These are phyloP conservation scores for Baronia brevicornis DNA, from an alignment of 2,888 invertebrate species.

Conservation along the genomic window DNA sequence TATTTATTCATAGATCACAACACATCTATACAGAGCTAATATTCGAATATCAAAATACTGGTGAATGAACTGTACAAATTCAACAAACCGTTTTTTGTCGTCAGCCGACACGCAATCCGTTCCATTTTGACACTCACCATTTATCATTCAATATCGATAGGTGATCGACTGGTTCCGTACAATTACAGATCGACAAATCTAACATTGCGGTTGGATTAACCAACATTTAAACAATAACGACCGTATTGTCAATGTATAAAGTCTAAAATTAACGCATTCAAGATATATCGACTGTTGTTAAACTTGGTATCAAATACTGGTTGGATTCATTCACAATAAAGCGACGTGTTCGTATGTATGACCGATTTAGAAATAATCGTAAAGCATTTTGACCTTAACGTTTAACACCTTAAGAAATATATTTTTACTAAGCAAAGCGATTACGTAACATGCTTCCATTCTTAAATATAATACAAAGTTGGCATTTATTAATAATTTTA, in stretches of 20 bases:
- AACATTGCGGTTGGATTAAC: constrained; percentile 1
- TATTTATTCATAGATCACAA: too few species aligned
- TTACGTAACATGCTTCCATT: too few species aligned
- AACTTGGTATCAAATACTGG: constrained; percentile 37
- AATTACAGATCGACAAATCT: constrained; percentile 30
- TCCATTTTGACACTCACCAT: constrained; percentile 42
- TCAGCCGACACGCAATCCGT: constrained; percentile 32
- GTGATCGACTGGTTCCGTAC: constrained; percentile 51
- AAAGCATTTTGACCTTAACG: constrained; percentile 21
- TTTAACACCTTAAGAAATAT: constrained; percentile 9
- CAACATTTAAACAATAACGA: too few species aligned
- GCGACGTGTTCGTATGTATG: constrained; percentile 22
- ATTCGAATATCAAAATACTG: constrained; percentile 17
- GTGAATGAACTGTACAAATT: constrained; percentile 49
- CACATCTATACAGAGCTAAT: too few species aligned
- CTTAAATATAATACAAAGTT: too few species aligned
- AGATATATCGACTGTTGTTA: constrained; percentile 14
- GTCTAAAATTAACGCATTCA: constrained; percentile 14
- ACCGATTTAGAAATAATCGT: constrained; percentile 22
- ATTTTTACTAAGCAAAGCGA: constrained; percentile 2
- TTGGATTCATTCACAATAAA: constrained; percentile 50
- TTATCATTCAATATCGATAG: constrained; percentile 55
- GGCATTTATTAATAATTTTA: too few species aligned
- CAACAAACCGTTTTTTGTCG: constrained; percentile 38
- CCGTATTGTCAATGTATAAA: too few species aligned